A percentile compares a stretch with the other conserved stretches of the same genome.
These are phyloP conservation scores for Cryptophagus acutangulus DNA, from an alignment of 2,888 invertebrate species.

Conservation along the genomic window DNA sequence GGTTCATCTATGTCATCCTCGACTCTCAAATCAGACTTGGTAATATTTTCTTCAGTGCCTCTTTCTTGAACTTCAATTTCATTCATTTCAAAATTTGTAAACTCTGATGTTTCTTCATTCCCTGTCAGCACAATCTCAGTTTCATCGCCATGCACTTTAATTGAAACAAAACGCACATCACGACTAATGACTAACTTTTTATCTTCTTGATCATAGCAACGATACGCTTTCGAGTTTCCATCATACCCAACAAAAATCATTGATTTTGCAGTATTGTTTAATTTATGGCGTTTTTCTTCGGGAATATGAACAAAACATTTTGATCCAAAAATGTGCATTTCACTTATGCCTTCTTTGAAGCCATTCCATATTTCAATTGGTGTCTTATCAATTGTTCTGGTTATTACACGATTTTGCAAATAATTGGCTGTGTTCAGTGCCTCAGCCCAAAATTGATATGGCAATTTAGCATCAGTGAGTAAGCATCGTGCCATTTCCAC, in stretches of 20 bases:
- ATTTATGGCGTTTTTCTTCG: neutral
- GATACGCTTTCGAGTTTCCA: neutral
- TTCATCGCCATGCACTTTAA: too few species aligned
- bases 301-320: neutral
- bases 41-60: too few species aligned
- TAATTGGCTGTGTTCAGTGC: neutral
- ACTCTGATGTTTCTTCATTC: neutral
- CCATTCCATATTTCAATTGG: neutral
- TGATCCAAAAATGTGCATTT: neutral
- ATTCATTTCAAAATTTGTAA: too few species aligned
- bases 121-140: too few species aligned
- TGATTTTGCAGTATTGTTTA: neutral
- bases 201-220: neutral
- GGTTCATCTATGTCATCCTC: too few species aligned
- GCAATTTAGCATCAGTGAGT: neutral
- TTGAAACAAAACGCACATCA: neutral
- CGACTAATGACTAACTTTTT: neutral
- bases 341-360: neutral
- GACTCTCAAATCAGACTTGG: too few species aligned
- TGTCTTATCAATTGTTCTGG: neutral
- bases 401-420: constrained; percentile 1
- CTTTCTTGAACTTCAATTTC: too few species aligned
- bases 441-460: neutral
- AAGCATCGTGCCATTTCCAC: neutral
- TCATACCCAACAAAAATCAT: neutral